Evolutionary conservation across 2,113 vertebrate species (phyloP), one percentile per base, ranked within the genome.

Genomic region (Halichoeres trimaculatus): DNA sequence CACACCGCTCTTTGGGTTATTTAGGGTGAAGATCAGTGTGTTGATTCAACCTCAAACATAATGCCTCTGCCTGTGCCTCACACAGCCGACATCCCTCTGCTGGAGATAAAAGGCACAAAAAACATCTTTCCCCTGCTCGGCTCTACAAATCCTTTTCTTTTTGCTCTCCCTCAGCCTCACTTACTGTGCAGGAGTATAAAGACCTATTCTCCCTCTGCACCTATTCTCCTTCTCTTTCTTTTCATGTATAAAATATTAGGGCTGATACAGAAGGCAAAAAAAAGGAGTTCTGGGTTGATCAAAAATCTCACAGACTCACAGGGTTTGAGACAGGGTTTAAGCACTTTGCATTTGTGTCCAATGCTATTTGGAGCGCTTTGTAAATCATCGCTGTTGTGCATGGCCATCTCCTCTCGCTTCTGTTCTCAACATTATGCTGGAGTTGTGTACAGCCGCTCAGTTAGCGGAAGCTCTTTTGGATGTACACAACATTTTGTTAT

Each of bases 1-100:
- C 92, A 95, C 95, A 92, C 92, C 96, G 90, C 82, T 96, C 97
- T 76, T 92, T 87, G 94, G 96, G 90, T 88, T 98, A 93, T 95
- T 96, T 90, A 95, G 96, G 90, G 92, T 96, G 56, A 94, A 40
- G 52, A 41, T 63, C 34, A 13, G 19, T 34, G 20, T 59, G 36
- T 60, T 22, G 53, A 53, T 59, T 14, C 14, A 68, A 38, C 41
- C 53, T 61, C 41, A 35, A 47, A 55, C 22, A 10, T 26, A 70
- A 61, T 9, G n/a, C 70, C 74, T 70, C 66, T 73, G 81, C 61
- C 67, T 85, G 71, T 87, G 85, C 80, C 74, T 88, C 75, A 63
- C 34, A 40, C 66, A 34, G 70, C 65, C 43, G 34, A 47, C 62
- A 13, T 68, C 72, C 52, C 50, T 16, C 69, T 55, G 66, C 78